Conservation (phyloP, 2,888 invertebrate genomes). For the Pachliopta kotzebuea region DNA sequence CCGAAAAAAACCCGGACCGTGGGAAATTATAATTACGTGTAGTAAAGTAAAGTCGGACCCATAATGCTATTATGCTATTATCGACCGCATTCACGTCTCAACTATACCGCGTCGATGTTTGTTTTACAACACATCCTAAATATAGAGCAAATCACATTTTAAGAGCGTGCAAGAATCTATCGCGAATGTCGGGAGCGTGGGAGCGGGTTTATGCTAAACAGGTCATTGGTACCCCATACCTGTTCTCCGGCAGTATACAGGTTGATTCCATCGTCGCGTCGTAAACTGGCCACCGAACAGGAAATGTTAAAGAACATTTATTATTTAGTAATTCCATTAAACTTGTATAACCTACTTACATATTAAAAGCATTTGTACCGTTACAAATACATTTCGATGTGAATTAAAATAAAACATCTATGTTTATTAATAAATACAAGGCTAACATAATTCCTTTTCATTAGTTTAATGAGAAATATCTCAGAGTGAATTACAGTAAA, state of each 20-base stretch:
- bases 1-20: conserved; percentile 49
- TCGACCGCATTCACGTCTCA: conserved; percentile 55
- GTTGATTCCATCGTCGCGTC: conserved; percentile 39
- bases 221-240: conserved; percentile 77
- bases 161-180: conserved; percentile 79
- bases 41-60: conserved; percentile 38
- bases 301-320: neutral
- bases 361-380: too few species aligned
- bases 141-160: conserved; percentile 77
- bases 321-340: too few species aligned
- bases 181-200: conserved; percentile 67
- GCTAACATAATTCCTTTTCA: too few species aligned
- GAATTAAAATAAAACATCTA: too few species aligned
- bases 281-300: neutral
- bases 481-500: too few species aligned
- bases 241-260: conserved; percentile 60
- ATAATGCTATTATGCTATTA: conserved; percentile 39
- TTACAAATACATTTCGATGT: too few species aligned
- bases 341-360: too few species aligned
- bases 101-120: conserved; percentile 67
- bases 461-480: too few species aligned
- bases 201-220: conserved; percentile 75
- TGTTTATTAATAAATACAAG: too few species aligned
- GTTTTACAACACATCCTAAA: conserved; percentile 75
- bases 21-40: conserved; percentile 51